Evolutionary conservation across 2,888 invertebrate species (phyloP), one percentile per base, ranked within the genome.

Genomic region (Formica aserva): DNA sequence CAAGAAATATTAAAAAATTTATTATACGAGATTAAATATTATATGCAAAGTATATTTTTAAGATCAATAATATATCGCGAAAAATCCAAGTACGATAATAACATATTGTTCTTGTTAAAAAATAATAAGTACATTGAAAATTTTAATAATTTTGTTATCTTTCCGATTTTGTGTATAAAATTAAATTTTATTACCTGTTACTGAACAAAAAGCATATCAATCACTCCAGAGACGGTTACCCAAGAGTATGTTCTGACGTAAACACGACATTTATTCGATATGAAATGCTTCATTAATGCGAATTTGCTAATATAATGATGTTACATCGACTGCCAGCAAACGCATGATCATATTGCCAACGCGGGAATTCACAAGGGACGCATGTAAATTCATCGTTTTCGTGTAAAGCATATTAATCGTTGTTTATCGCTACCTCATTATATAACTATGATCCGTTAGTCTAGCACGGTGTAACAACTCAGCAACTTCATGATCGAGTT

Each of bases 361-460:
- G 48, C 22, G 22, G 48, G 22, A 48, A 69, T 52, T 77, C 38
- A 29, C 52, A n/a, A 69, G 38, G 29, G 65, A 48, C 48, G 45
- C 35, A 32, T 35, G 52, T 41, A 38, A 76, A 77, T 69, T 77
- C 38, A 15, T 9, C 38, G 69, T 55, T 69, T 55, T 69, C 38
- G 38, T 55, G 77, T 41, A 29, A 69, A 77, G 77, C 77, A 38
- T 77, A 55, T 69, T 77, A 77, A 77, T 77, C 71, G 71, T 57
- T 77, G 77, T 77, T 69, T 77, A 77, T 77, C 69, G 77, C 38
- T 35, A 29, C n/a, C 38, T 69, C 41, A 77, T 77, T 77, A 69
- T 55, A 77, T 55, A 76, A 32, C 32, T 69, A 29, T 38, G 77
- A 76, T 77, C 38, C 55, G 29, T 63, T 77, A 26, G 26, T 4